Conservation (phyloP, 1,140 invertebrate species). For the Hormaphis cornu region DNA sequence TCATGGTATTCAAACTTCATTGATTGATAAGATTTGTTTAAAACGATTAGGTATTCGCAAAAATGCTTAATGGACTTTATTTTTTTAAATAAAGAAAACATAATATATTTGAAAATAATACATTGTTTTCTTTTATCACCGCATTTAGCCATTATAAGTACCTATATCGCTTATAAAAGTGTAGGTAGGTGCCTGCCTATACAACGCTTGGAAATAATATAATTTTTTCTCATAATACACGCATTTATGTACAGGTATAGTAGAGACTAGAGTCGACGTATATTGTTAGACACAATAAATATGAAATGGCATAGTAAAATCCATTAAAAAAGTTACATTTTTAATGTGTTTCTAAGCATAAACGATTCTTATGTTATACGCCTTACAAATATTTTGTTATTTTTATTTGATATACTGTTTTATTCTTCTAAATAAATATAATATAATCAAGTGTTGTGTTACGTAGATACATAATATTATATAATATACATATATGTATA, state of each 20-base stretch:
- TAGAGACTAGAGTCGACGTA: not conserved
- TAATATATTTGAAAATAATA: not conserved
- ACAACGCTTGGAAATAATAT: too few species aligned
- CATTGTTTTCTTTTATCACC: not conserved
- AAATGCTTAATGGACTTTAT: not conserved
- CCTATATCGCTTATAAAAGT: not conserved
- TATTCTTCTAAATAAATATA: slow-evolving; percentile 10
- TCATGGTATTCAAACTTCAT: too few species aligned
- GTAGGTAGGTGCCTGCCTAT: not conserved
- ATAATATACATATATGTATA: not conserved
- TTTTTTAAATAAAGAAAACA: not conserved
- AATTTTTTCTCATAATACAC: too few species aligned
- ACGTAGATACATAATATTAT: not conserved
- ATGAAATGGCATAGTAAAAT: too few species aligned
- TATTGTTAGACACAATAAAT: not conserved
- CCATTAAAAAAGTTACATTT: not conserved
- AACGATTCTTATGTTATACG: not conserved
- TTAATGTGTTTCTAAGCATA: not conserved
- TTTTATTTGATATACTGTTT: not conserved
- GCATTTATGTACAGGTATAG: not conserved
- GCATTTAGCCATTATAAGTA: not conserved
- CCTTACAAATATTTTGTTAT: not conserved
- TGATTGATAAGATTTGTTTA: not conserved
- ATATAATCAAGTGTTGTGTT: not conserved
- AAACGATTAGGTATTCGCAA: not conserved